Conservation (phyloP, 2,888 invertebrate species). For the Acanthosoma haemorrhoidale region DNA sequence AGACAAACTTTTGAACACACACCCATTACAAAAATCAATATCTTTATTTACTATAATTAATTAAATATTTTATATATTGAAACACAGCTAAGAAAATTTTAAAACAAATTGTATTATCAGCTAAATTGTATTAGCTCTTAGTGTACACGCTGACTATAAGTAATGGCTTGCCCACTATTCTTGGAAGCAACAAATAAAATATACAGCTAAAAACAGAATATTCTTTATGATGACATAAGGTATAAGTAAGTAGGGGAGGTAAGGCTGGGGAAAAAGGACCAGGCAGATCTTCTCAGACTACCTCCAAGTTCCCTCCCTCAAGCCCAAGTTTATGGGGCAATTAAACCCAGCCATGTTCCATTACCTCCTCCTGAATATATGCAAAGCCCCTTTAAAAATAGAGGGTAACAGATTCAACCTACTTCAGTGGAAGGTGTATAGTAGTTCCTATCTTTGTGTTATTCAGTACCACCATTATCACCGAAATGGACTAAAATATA, state of each 20-base stretch:
- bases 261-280: not conserved
- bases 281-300: not conserved
- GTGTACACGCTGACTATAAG: no score
- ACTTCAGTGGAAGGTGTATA: not conserved
- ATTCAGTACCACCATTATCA: not conserved
- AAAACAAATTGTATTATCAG: no score
- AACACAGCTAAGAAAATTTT: no score
- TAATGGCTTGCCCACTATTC: no score
- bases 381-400: not conserved
- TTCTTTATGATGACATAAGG: no score
- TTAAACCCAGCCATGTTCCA: not conserved
- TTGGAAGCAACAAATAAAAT: no score
- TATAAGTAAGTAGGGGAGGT: not conserved
- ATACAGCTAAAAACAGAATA: no score
- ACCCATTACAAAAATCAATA: no score
- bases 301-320: not conserved
- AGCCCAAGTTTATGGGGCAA: slow-evolving; percentile 1
- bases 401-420: not conserved
- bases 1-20: no score
- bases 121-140: no score
- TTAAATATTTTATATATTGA: no score
- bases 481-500: slow-evolving; percentile 42
- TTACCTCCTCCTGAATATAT: not conserved
- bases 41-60: no score
- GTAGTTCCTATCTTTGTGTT: slow-evolving; percentile 43